These are phyloP conservation scores for Drosophila punjabiensis DNA, from an alignment of 1,140 invertebrate species.

Conservation along the genomic window DNA sequence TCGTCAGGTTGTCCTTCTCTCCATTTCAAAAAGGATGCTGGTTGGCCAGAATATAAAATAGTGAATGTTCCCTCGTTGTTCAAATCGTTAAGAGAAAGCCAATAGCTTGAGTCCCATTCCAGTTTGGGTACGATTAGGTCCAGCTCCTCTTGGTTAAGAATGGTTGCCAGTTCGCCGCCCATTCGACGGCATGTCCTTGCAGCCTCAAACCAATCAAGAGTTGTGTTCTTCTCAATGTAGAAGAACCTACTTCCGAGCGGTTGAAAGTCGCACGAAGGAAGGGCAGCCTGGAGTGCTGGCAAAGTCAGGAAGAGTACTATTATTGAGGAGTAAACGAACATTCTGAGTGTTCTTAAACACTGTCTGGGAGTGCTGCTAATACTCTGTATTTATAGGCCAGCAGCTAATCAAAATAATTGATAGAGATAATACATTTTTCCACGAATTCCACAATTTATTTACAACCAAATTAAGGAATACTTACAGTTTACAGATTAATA, in stretches of 20 bases:
- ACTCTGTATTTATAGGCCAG: background rate
- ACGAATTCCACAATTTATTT: background rate
- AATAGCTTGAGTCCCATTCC: background rate
- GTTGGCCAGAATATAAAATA: background rate
- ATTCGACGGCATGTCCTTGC: background rate
- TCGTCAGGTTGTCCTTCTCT: background rate
- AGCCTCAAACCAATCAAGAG: background rate
- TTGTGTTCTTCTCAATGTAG: background rate
- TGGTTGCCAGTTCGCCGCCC: background rate
- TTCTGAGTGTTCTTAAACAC: background rate
- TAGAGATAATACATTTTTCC: background rate
- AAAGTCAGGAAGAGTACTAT: background rate
- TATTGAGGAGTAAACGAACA: background rate
- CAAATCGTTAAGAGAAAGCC: slow-evolving; percentile 2
- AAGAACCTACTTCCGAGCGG: background rate
- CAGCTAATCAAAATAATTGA: background rate
- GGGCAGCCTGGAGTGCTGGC: background rate
- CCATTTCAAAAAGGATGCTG: background rate
- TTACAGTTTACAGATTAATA: too few species aligned
- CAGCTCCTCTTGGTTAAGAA: background rate
- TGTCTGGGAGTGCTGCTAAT: background rate
- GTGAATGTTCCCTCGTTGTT: background rate
- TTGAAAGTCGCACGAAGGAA: too few species aligned
- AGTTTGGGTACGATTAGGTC: background rate
- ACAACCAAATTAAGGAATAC: background rate